Base-by-base conservation (phyloP, 2,888 invertebrate species). In the Stenodera caucasica region DNA sequence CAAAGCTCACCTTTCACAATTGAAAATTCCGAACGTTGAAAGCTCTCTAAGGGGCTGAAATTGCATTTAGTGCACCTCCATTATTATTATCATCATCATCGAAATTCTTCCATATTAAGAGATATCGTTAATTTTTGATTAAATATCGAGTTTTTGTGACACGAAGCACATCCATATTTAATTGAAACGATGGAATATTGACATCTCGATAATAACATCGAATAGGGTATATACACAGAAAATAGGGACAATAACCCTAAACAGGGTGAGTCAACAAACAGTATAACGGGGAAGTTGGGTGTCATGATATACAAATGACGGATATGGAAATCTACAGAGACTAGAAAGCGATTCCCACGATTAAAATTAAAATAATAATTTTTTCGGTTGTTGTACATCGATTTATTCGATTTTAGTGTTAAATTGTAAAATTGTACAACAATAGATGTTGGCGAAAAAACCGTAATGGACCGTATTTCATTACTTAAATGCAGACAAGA, bases 201-300 rank as follows among this genome's bases (percentile, higher is more conserved):
- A 60, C 59, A 57, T 59, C 51, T 53, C 57, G 63, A 66, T 66
- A 63, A 64, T 54, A 67, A 60, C 64, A 64, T 66, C 57, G 61
- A 58, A 58, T 60, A 64, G 56, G 55, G 61, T 64, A 61, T 63
- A 60, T 61, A 63, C 57, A 66, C 12, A 23, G 15, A 40, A 63
- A 58, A 61, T 66, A 62, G 62, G 70, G 67, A 66, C 67, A 68
- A 67, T 67, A 70, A 70, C 70, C 70, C 66, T 60, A 53, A 61
- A 61, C 58, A 53, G 66, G 66, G 66, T 66, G 66, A 66, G 57
- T 66, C 66, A 61, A 66, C 66, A 63, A 61, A 63, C 65, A 61
- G 59, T 59, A 55, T 55, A 58, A 62, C 56, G 40, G 63, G 56
- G 53, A 63, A 63, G 63, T 63, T 63, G 57, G 53, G 26, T 63